Base-by-base conservation (phyloP, 64 coral and sea anemone species). In the Platygyra sinensis region DNA sequence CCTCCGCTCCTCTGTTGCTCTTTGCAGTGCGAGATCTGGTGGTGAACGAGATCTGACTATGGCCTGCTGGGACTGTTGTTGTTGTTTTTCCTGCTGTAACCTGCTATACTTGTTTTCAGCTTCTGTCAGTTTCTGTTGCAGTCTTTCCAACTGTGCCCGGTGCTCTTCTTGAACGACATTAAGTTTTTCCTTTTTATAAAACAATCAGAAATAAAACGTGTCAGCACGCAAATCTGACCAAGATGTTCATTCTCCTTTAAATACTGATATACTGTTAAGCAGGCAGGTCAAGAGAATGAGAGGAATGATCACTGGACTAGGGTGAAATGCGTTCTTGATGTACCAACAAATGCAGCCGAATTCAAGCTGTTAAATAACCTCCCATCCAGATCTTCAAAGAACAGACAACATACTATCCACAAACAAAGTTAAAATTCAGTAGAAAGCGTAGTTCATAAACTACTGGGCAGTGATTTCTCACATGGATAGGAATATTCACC, bases 71-170 rank as follows among this genome's bases (percentile, higher is more conserved):
- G 77, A 73, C 10, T 93, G 95, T 17, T 94, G 88, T n/a, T n/a
- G n/a, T 19, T 87, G 36, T 39, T 72, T 82, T 57, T 89, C 88
- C 74, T 94, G 87, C 42, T 90, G 93, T 80, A 94, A 83, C 74
- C 60, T 84, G 75, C 72, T 89, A 3, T 79, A 69, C 61, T 90
- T 87, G 22, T 87, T 91, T 52, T 97, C 95, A 42, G 91, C 77
- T 30, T 97, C 91, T 32, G 83, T 87, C 39, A 97, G 75, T 76
- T 97, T 88, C 75, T 80, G 80, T 59, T 90, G 95, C 52, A 97
- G 17, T 49, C 63, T 33, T 52, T 94, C 95, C 15, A 90, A 72
- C 38, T 90, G 74, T 12, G 75, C 76, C 59, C 50, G 86, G 67
- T 97, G 88, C 22, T 97, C 91, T 32, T 87, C 92, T 55, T 97